These are phyloP conservation scores for Enteromius argenteus DNA, from an alignment of 2,797 vertebrate genomes.

Conservation along the genomic window DNA sequence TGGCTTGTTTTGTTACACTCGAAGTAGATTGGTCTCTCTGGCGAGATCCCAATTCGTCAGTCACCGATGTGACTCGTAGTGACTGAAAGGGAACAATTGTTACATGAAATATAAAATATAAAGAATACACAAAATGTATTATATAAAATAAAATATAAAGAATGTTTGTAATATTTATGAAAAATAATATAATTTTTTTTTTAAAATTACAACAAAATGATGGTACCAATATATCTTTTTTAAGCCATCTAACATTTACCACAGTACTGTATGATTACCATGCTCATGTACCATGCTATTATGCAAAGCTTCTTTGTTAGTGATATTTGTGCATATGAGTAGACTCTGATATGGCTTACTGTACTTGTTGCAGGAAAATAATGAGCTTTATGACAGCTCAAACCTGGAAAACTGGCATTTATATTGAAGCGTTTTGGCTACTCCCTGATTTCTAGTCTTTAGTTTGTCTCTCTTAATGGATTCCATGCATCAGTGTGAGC, in stretches of 20 bases:
- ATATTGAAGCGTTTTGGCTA: background rate
- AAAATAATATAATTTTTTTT: background rate
- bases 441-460: slow-evolving; percentile 22
- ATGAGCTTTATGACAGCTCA: slow-evolving; percentile 26
- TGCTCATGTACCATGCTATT: background rate
- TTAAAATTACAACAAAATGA: background rate
- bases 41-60: no score
- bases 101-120: background rate
- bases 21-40: no score
- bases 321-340: background rate
- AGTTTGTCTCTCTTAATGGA: slow-evolving; percentile 34
- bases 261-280: background rate
- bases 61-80: no score
- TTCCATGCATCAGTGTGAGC: slow-evolving; percentile 34
- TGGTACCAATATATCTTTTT: background rate
- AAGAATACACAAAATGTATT: background rate
- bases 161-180: background rate
- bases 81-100: background rate
- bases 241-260: background rate
- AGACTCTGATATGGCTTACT: background rate
- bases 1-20: no score
- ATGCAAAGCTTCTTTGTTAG: background rate
- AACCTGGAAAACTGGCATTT: slow-evolving; percentile 4
- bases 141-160: background rate
- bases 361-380: slow-evolving; percentile 21